Evolutionary conservation across 2,797 vertebrate genomes (phyloP), one percentile per base, ranked within the genome.

Genomic region (Phoxinus dragarum): DNA sequence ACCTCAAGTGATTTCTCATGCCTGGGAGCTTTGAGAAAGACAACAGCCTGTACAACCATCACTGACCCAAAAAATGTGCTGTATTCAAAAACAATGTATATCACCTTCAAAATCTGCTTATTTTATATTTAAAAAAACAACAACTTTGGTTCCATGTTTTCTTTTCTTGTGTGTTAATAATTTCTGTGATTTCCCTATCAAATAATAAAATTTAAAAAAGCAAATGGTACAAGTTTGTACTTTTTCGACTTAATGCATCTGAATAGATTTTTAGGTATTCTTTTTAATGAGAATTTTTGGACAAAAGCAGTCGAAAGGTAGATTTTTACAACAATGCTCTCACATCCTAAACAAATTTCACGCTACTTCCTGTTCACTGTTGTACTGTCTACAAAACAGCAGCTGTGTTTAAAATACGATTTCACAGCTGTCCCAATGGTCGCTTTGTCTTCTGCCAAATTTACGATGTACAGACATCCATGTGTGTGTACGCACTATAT

Each of bases 321-420:
- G 47, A 64, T 71, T 69, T 27, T 69, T 54, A 54, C 38, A 36
- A 44, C 23, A 56, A 14, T 52, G 5, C 36, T 69, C 36, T 68
- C 40, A 54, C 59, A 66, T 84, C 38, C n/a, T 68, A 68, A 34
- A 68, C n/a, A 14, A 54, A 84, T 56, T 66, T 83, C 71, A 82
- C 14, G 0, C 74, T 59, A 47, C 38, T 9, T 68, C 82, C 82
- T 71, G 49, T 71, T 42, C 74, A 69, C 19, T 44, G 7, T 59
- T 47, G 17, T 34, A 59, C 64, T 69, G 47, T 77, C 72, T 75
- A 66, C 16, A 75, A 34, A 84, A 44, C 83, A 78, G 83, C 83
- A 84, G 83, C 74, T 84, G 83, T 84, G 83, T 79, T 84, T 78
- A 84, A 78, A 67, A 84, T 31, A 47, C 12, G 3, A 44, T 84